These are phyloP conservation scores for Lumbricus terrestris DNA, from an alignment of 2,888 invertebrate species.

Conservation along the genomic window DNA sequence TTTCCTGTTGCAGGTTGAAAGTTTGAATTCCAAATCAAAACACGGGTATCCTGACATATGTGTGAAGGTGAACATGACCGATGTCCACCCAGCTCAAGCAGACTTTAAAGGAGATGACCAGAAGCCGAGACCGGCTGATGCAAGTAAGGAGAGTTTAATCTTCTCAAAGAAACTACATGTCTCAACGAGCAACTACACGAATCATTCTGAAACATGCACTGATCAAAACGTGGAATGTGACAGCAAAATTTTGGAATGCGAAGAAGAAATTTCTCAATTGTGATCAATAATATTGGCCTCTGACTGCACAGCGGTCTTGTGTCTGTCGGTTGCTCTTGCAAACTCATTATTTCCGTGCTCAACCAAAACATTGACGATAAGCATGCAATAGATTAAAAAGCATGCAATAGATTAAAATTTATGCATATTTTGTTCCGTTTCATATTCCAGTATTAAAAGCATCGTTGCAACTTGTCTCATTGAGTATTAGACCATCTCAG, in stretches of 20 bases:
- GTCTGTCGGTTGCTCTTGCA: not conserved
- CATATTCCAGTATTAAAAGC: too few species aligned
- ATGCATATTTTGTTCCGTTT: too few species aligned
- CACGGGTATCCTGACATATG: not conserved
- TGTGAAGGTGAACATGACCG: not conserved
- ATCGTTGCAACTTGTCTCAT: too few species aligned
- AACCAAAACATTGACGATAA: too few species aligned
- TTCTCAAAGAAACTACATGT: not conserved
- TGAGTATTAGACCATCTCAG: too few species aligned
- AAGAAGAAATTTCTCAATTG: not conserved
- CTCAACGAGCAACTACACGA: not conserved
- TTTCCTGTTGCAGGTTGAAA: not conserved
- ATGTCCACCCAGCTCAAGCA: not conserved
- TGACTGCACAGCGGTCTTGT: not conserved
- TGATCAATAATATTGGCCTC: too few species aligned
- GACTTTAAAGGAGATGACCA: not conserved
- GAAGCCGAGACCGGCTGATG: not conserved
- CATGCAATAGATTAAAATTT: too few species aligned
- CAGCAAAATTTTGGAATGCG: not conserved
- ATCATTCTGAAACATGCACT: not conserved
- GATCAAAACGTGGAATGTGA: not conserved
- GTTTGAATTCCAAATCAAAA: not conserved
- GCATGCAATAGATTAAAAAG: too few species aligned
- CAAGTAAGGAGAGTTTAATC: not conserved
- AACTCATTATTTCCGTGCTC: too few species aligned